Conservation (phyloP, 2,113 vertebrate species). For the Spheniscus mendiculus region DNA sequence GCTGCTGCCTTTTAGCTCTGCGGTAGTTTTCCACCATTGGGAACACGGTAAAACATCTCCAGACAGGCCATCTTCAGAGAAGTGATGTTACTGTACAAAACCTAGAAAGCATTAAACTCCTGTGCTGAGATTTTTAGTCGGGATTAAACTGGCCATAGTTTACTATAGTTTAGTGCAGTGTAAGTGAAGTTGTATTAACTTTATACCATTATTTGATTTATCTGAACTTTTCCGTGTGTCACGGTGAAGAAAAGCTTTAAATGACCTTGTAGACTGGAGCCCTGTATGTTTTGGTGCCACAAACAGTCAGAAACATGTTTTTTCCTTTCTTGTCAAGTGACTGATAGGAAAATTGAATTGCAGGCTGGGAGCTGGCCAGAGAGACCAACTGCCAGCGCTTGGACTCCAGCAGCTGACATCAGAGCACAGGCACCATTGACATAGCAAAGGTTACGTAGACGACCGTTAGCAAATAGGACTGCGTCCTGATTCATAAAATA, state of each 20-base stretch:
- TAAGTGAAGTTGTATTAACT: neutral
- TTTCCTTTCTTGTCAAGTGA: neutral
- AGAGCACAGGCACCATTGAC: neutral
- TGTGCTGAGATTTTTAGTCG: neutral
- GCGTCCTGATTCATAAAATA: slow-evolving; percentile 22
- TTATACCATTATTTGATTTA: neutral
- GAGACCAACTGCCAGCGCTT: neutral
- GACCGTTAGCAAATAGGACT: neutral
- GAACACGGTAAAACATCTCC: neutral
- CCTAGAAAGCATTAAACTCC: neutral
- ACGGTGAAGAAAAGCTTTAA: neutral
- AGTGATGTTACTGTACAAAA: rapidly evolving
- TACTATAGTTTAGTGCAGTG: neutral
- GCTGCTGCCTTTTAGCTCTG: neutral
- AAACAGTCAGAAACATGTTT: neutral
- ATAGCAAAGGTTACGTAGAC: neutral
- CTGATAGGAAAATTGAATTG: slow-evolving; percentile 22
- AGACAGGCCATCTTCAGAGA: neutral
- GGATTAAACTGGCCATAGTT: neutral
- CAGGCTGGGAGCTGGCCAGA: slow-evolving; percentile 38
- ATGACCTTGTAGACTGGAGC: neutral
- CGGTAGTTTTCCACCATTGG: neutral
- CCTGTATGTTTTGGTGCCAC: neutral
- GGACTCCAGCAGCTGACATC: neutral
- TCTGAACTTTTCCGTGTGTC: neutral